A percentile compares a stretch with the other conserved stretches of the same genome.
Evolutionary conservation across 1,140 invertebrate species (phyloP).

Genomic region (Leptinotarsa undecemlineata): DNA sequence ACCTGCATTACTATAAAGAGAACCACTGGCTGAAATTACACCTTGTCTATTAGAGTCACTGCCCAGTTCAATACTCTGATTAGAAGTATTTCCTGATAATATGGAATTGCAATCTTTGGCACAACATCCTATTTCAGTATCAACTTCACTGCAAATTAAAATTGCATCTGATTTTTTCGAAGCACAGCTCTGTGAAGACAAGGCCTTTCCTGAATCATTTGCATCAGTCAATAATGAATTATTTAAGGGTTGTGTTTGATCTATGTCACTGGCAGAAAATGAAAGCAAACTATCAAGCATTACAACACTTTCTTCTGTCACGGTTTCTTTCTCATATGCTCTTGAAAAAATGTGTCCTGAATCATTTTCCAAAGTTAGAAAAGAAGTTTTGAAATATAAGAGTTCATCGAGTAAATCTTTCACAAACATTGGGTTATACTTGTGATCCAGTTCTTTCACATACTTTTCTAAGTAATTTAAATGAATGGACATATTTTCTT

Average conservation of each 20-base stretch:
- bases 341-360: background rate
- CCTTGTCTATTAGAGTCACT: no score
- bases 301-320: background rate
- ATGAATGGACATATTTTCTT: background rate
- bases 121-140: background rate
- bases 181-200: background rate
- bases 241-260: background rate
- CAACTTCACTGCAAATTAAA: background rate
- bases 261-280: background rate
- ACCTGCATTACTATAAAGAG: no score
- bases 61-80: no score
- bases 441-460: background rate
- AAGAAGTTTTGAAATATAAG: background rate
- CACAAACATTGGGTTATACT: background rate
- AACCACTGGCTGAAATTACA: no score
- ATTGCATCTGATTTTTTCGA: background rate
- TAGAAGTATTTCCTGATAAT: no score
- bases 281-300: background rate
- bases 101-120: no score
- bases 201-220: background rate
- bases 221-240: background rate
- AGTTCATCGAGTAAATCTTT: background rate
- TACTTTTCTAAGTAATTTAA: background rate
- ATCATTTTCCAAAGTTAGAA: background rate
- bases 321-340: background rate